These are phyloP conservation scores for Argynnis bischoffii DNA, from an alignment of 2,888 invertebrate genomes.

Conservation along the genomic window DNA sequence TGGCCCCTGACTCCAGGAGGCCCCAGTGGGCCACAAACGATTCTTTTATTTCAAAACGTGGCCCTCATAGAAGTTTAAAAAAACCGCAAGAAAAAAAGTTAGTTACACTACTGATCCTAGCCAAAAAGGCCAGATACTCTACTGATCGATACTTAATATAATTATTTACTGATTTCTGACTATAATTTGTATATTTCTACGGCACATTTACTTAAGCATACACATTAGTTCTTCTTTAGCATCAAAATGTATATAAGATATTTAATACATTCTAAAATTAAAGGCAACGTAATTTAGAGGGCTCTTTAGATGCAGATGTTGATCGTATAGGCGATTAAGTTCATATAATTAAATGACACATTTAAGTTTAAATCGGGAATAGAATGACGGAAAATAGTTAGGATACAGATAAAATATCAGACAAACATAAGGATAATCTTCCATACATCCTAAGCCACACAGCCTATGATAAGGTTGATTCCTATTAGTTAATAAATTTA, in stretches of 20 bases:
- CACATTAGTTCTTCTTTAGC: not conserved
- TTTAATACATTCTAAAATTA: not conserved
- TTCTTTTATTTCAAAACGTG: too few species aligned
- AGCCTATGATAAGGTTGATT: slow-evolving; percentile 8
- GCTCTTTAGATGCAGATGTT: slow-evolving; percentile 25
- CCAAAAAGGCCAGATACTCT: not conserved
- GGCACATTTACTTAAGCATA: not conserved
- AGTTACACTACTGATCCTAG: too few species aligned
- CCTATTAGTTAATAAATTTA: not conserved
- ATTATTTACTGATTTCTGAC: not conserved
- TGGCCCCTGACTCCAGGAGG: too few species aligned
- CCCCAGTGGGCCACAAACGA: too few species aligned
- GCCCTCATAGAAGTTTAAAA: too few species aligned
- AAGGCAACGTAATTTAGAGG: not conserved
- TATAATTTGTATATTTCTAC: not conserved
- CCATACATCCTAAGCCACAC: slow-evolving; percentile 22
- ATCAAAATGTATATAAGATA: not conserved
- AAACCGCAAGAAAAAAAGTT: too few species aligned
- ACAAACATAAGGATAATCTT: slow-evolving; percentile 11
- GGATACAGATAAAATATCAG: not conserved
- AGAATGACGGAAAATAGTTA: slow-evolving; percentile 21
- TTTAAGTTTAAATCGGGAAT: slow-evolving; percentile 11
- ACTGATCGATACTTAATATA: not conserved
- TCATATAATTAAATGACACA: not conserved
- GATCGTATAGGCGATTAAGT: slow-evolving; percentile 14